Conservation (phyloP, 2,888 invertebrate species). For the Junonia oenone region DNA sequence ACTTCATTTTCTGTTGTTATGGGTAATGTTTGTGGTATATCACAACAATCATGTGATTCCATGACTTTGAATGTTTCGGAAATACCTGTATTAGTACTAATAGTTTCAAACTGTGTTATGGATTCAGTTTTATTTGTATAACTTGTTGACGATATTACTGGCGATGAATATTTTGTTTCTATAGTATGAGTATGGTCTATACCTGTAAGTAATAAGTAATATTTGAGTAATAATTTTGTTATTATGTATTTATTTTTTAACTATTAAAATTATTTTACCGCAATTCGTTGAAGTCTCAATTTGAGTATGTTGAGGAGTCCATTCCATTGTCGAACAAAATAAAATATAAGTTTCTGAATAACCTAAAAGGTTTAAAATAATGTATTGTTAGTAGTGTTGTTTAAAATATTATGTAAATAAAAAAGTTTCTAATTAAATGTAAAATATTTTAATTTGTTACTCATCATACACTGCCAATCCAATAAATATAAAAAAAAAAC, state of each 20-base stretch:
- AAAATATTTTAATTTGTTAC: neutral
- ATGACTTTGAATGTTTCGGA: neutral
- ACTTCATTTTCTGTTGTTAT: neutral
- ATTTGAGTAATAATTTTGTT: neutral
- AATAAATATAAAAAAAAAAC: neutral
- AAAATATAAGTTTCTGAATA: slow-evolving; percentile 40
- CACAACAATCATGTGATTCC: neutral
- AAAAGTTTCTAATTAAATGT: neutral
- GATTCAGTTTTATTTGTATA: neutral
- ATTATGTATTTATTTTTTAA: neutral
- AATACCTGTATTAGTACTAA: neutral
- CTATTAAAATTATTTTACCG: neutral
- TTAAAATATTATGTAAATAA: neutral
- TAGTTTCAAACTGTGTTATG: neutral
- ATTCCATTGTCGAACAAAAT: slow-evolving; percentile 31
- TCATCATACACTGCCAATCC: neutral
- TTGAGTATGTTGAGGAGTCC: neutral
- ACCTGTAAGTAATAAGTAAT: neutral
- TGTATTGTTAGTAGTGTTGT: slow-evolving; percentile 32
- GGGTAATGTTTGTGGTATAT: neutral
- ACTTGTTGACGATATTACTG: neutral
- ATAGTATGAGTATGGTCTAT: neutral
- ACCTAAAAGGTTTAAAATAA: slow-evolving; percentile 26
- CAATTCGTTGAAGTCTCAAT: neutral
- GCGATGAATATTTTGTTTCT: neutral